Conservation (phyloP, 2,113 vertebrate genomes). For the Phaethornis superciliosus region DNA sequence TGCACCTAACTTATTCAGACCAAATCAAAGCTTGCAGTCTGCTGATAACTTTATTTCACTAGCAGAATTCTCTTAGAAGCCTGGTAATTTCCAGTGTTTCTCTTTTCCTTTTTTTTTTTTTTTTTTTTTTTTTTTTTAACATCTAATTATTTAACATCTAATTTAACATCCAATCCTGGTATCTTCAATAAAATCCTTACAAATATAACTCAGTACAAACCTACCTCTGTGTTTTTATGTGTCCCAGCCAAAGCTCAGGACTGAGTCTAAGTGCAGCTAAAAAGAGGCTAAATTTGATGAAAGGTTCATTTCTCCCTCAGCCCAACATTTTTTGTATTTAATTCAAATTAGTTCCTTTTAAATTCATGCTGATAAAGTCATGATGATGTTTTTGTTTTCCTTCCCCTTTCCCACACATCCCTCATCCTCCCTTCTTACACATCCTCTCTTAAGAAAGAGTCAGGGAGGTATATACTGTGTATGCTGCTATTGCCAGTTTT, state of each 20-base stretch:
- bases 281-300: not conserved
- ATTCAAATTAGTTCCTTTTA: not conserved
- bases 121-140: not conserved
- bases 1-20: not conserved
- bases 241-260: not conserved
- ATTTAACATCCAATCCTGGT: not conserved
- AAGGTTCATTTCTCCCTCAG: not conserved
- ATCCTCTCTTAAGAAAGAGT: not conserved
- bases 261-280: not conserved
- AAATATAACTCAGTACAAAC: not conserved
- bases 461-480: not conserved
- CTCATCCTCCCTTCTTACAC: not conserved
- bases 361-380: not conserved
- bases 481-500: not conserved
- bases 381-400: not conserved
- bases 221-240: not conserved
- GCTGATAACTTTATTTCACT: conserved; percentile 32
- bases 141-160: too few species aligned
- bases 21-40: conserved; percentile 52
- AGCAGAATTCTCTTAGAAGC: conserved; percentile 8
- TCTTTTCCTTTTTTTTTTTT: not conserved
- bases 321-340: not conserved
- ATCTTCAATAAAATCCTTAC: not conserved
- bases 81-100: conserved; percentile 9
- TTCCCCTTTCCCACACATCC: not conserved